Percentiles rank a stretch among this genome's conserved stretches.
These are phyloP conservation scores for Lamprologus ornatipinnis DNA, from an alignment of 2,113 vertebrate species.

Conservation along the genomic window DNA sequence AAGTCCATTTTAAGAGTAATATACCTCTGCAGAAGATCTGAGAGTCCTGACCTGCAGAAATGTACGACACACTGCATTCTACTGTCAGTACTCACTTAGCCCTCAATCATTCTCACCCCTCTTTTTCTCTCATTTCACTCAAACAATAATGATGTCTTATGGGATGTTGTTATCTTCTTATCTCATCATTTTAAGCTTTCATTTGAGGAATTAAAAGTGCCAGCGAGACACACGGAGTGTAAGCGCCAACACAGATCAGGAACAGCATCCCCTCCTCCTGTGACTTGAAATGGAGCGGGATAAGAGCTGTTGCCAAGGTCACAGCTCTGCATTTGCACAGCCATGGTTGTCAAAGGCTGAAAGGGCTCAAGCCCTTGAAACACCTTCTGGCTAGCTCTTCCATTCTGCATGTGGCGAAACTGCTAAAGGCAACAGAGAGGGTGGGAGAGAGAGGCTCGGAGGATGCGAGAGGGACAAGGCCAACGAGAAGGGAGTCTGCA, in stretches of 20 bases:
- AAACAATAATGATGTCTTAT: neutral
- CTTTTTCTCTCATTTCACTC: constrained; percentile 3
- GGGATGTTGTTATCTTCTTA: constrained; percentile 15
- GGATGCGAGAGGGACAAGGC: constrained; percentile 29
- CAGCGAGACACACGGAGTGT: neutral
- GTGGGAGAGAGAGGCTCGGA: constrained; percentile 7
- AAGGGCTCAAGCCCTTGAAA: constrained; percentile 61
- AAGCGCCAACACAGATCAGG: neutral
- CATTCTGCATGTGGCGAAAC: constrained; percentile 56
- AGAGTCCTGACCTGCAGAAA: neutral
- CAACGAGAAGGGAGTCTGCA: constrained; percentile 48
- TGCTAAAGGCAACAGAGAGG: constrained; percentile 40
- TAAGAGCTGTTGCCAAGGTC: constrained; percentile 58
- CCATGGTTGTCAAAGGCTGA: constrained; percentile 66
- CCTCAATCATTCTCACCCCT: neutral
- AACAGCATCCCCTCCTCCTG: constrained; percentile 20
- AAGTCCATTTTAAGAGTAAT: neutral
- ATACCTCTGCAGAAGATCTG: neutral
- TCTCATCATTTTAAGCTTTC: neutral
- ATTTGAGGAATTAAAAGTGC: neutral
- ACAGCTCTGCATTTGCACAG: constrained; percentile 58
- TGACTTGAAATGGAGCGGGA: constrained; percentile 38
- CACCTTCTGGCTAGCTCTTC: constrained; percentile 59
- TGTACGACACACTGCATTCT: neutral
- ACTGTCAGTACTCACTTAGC: neutral